These are phyloP conservation scores for Ursus arctos DNA, from an alignment of 2,113 vertebrate genomes.

Conservation along the genomic window DNA sequence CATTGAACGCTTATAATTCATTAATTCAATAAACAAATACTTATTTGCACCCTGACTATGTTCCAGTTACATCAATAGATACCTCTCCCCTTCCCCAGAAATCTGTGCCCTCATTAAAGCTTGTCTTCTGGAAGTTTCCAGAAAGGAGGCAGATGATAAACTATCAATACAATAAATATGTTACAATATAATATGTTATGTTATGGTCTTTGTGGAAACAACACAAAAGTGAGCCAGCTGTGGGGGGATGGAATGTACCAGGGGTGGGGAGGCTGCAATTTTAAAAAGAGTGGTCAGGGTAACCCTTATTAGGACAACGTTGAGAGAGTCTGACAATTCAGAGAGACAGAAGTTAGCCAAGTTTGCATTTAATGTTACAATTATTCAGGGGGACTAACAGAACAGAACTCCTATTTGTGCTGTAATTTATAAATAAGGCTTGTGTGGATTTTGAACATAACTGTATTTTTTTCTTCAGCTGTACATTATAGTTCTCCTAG, in stretches of 20 bases:
- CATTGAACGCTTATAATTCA: slow-evolving; percentile 1
- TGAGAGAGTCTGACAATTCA: neutral
- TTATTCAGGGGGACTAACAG: neutral
- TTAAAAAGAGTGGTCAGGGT: neutral
- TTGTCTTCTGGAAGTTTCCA: neutral
- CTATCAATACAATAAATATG: neutral
- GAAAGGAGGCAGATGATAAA: neutral
- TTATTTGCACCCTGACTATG: fast-evolving
- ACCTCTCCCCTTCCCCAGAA: fast-evolving
- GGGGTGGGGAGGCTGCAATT: neutral
- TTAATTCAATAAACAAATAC: neutral
- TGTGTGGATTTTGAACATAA: neutral
- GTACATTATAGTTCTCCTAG: neutral
- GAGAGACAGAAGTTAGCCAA: neutral
- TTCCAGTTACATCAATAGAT: neutral
- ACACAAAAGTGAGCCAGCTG: neutral
- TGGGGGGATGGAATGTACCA: fast-evolving
- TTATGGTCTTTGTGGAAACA: neutral
- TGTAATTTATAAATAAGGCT: slow-evolving; percentile 29
- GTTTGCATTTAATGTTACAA: too few relatives aligned
- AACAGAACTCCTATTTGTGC: slow-evolving; percentile 60
- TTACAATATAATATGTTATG: neutral
- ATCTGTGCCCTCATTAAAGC: neutral
- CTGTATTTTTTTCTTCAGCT: neutral
- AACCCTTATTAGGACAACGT: neutral